Evolutionary conservation across 2,113 vertebrate genomes (phyloP), one percentile per base, ranked within the genome.

Genomic region (Misgurnus anguillicaudatus): DNA sequence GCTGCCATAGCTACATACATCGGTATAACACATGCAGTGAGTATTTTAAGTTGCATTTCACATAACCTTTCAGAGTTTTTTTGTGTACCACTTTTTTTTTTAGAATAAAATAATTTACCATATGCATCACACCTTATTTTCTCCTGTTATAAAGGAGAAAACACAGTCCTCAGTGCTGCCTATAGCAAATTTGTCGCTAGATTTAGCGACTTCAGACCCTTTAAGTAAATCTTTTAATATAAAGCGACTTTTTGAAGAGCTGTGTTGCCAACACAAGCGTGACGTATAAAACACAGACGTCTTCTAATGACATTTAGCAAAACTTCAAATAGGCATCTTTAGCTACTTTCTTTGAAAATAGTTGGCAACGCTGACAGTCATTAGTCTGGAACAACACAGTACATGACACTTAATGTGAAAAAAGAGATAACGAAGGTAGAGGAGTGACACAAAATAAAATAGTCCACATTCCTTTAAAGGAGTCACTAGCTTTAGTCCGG

Each of bases 381-480:
- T 24, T 24, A 24, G 24, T 24, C 24, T 24, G 24, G 2, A 24
- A 24, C 24, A 24, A 24, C 24, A 79, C n/a, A 77, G 47, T 60
- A 61, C 57, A 41, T 53, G 42, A 67, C 4, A 67, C 19, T 17
- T 6, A 60, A 9, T 57, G 24, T 17, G 39, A 42, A 51, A 55
- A 68, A 45, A 8, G 21, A 70, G 58, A 70, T n/a, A 31, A n/a
- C n/a, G 17, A 5, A 38, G 47, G 38, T 17, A 71, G 41, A 45
- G 41, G 13, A 53, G n/a, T 53, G 36, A 67, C 5, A 78, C 41
- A 68, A 63, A 45, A 42, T 53, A 11, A 64, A 73, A 65, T 41
- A 45, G 63, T 68, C 17, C 55, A 24, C 65, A 58, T 75, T 73
- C 21, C 42, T 53, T 74, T 19, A n/a, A 19, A 78, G 63, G 74